A percentile compares a stretch with the other conserved stretches of the same genome.
Conservation (phyloP, 2,888 invertebrate species). For the Oscheius sp. region DNA sequence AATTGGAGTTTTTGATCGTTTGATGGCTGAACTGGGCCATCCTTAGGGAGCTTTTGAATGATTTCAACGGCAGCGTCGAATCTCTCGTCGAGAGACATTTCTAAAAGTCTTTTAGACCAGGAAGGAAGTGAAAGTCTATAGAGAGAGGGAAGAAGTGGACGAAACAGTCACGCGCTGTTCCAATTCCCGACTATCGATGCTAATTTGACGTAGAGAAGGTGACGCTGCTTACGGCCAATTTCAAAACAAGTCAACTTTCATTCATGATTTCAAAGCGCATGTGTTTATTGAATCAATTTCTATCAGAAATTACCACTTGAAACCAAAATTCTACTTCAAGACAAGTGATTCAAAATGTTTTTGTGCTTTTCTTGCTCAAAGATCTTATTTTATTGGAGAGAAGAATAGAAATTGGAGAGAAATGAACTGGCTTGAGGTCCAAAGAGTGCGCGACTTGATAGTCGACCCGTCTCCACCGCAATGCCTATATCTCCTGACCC, state of each 20-base stretch:
- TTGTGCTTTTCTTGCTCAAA: not conserved
- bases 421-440: no score
- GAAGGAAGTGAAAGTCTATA: no score
- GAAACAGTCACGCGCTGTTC: not conserved
- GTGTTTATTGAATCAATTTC: no score
- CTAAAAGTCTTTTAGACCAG: no score
- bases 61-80: conserved; percentile 69
- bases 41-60: conserved; percentile 68
- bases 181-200: no score
- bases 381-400: not conserved
- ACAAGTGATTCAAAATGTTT: no score
- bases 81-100: conserved; percentile 57
- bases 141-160: conserved; percentile 2
- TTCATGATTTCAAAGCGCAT: no score
- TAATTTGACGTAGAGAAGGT: no score
- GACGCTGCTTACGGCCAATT: no score
- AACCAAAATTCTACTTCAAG: no score
- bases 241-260: no score
- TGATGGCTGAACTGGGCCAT: conserved; percentile 64
- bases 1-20: conserved; percentile 69
- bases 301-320: no score
- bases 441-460: conserved; percentile 19
- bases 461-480: not conserved
- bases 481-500: conserved; percentile 24
- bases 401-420: not conserved